Conservation (phyloP, 1,140 invertebrate genomes). For the Anastrepha ludens region DNA sequence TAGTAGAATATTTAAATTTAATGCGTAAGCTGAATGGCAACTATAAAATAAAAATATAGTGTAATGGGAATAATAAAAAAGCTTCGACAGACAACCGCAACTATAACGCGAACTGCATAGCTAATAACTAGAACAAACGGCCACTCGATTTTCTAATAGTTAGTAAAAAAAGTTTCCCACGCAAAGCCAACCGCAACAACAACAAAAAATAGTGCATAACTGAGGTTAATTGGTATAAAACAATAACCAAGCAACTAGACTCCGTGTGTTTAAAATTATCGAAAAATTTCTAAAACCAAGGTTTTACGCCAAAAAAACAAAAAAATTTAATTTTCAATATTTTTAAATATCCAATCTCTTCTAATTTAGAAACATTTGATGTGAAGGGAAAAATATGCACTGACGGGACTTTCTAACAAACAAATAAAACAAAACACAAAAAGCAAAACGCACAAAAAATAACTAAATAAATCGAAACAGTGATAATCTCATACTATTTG, state of each 20-base stretch:
- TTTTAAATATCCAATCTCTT: neutral
- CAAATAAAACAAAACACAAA: no score
- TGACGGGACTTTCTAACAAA: neutral
- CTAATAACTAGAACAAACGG: neutral
- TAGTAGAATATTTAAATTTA: neutral
- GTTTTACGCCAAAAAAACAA: no score
- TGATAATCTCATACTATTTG: neutral
- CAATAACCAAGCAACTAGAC: neutral
- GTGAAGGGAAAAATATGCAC: neutral
- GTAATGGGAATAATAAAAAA: neutral
- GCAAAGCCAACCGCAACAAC: neutral
- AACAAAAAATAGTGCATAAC: neutral
- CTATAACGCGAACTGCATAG: neutral
- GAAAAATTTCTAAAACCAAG: neutral
- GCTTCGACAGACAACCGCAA: neutral
- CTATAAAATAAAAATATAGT: constrained; percentile 11
- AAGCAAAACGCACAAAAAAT: neutral
- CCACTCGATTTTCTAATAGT: neutral
- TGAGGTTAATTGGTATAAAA: neutral
- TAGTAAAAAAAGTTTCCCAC: neutral
- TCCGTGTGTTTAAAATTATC: neutral
- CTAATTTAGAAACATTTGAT: neutral
- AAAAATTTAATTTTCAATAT: neutral
- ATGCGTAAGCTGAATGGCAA: neutral
- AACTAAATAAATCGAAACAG: neutral